Evolutionary conservation across 2,797 vertebrate genomes (phyloP).

Genomic region (Catamblyrhynchus diadema): DNA sequence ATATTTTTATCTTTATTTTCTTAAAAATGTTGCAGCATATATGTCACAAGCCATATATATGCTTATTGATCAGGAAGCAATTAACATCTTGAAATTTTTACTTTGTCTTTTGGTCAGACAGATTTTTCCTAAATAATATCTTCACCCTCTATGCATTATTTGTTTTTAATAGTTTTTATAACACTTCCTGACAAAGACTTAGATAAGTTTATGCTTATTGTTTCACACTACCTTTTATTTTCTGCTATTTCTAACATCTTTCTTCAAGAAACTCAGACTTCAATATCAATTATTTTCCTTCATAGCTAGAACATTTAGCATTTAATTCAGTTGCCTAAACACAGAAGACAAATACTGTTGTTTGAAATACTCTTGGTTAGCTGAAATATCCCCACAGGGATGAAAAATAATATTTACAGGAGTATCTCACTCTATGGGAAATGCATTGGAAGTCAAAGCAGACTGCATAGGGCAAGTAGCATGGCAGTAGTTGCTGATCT

Average conservation of each 20-base stretch:
- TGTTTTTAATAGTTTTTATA: not conserved
- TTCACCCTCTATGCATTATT: not conserved
- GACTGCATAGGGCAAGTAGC: not conserved
- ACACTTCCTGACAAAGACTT: not conserved
- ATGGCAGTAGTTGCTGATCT: not conserved
- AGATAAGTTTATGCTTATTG: not conserved
- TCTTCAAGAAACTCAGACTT: not conserved
- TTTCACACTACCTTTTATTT: not conserved
- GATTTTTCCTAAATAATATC: not conserved
- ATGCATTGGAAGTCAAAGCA: not conserved
- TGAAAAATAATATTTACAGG: not conserved
- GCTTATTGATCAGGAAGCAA: not conserved
- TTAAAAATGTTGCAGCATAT: not conserved
- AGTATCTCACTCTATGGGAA: not conserved
- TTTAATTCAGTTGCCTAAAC: not conserved
- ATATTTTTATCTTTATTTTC: not conserved
- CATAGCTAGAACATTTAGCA: not conserved
- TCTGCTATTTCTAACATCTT: not conserved
- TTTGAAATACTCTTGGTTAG: not conserved
- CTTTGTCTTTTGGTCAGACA: not conserved
- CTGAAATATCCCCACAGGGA: not conserved
- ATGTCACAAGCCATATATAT: not conserved
- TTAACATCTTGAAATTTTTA: not conserved
- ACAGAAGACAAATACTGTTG: not conserved
- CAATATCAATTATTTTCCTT: not conserved